Evolutionary conservation across 2,888 invertebrate species (phyloP), one percentile per base, ranked within the genome.

Genomic region (Crocallis elinguaria): DNA sequence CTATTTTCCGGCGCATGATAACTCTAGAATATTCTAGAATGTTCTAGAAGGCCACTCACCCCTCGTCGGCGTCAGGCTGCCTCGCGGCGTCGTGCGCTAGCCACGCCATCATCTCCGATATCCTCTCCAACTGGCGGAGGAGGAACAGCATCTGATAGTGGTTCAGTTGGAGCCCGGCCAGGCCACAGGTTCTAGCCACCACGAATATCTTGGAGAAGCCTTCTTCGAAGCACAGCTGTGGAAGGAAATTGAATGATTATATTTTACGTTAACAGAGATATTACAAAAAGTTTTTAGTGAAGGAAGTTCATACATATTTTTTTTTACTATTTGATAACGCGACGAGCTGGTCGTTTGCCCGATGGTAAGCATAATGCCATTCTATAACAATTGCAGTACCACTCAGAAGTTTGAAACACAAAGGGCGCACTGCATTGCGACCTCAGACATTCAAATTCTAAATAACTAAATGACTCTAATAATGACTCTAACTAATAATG

Each of bases 81-180:
- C 95, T 88, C 60, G 94, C 94, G 0, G 96, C 95, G 77, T 97
- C 97, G 54, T 96, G 92, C 1, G 95, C 93, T 29, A 97, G 84
- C 88, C 96, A 97, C 8, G 96, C 95, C 3, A 95, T 92, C 86
- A 97, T 91, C 83, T 97, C 97, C 0, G 95, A 93, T 23, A 97
- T 83, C 39, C 95, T 94, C 84, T 98, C 98, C 16, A 96, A 92
- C 69, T 98, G 92, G 44, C 98, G 92, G 82, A 98, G 86, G 44
- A 98, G 92, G 88, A 98, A 98, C 67, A 98, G 92, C 86, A 95
- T 95, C 88, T 98, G 98, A 85, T 96, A 98, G 84, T 98, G 98
- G 90, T 98, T 98, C 55, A 99, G 93, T 86, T 98, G 98, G 2
- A 98, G 92, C 62, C 97, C 97, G 43, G 98, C 94, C 73, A 98